Percentiles rank a stretch among this genome's conserved stretches.
Evolutionary conservation across 2,113 vertebrate genomes (phyloP).

Genomic region (Agelaius phoeniceus): DNA sequence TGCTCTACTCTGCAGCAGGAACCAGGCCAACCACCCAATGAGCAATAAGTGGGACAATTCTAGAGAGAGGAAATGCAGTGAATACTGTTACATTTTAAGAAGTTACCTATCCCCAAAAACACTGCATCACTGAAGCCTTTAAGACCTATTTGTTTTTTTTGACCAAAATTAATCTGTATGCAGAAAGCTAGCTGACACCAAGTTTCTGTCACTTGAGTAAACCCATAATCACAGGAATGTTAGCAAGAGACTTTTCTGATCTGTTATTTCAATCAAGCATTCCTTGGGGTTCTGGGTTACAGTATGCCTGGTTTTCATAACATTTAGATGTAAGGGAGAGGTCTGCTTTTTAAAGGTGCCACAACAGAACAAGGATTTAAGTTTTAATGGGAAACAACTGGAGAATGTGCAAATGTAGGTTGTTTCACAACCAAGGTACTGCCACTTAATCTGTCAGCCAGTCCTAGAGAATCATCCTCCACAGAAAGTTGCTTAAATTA

Average conservation of each 20-base stretch:
- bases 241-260: slow-evolving; percentile 31
- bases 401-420: slow-evolving; percentile 38
- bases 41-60: background rate
- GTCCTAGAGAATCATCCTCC: background rate
- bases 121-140: background rate
- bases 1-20: background rate
- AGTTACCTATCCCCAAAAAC: background rate
- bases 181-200: background rate
- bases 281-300: slow-evolving; percentile 44
- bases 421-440: slow-evolving; percentile 41
- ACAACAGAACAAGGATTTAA: slow-evolving; percentile 41
- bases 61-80: background rate
- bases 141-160: background rate
- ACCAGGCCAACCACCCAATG: background rate
- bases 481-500: slow-evolving; percentile 32
- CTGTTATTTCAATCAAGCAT: slow-evolving; percentile 52
- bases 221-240: slow-evolving; percentile 26
- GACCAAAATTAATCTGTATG: background rate
- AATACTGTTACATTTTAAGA: background rate
- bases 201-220: slow-evolving; percentile 8
- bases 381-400: slow-evolving; percentile 55
- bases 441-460: slow-evolving; percentile 37
- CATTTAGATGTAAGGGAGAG: slow-evolving; percentile 36
- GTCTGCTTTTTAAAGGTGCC: slow-evolving; percentile 34
- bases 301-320: slow-evolving; percentile 46